phyloP scores from a whole-genome alignment of 2,797 vertebrate species.

The Microctenopoma lineatum region DNA sequence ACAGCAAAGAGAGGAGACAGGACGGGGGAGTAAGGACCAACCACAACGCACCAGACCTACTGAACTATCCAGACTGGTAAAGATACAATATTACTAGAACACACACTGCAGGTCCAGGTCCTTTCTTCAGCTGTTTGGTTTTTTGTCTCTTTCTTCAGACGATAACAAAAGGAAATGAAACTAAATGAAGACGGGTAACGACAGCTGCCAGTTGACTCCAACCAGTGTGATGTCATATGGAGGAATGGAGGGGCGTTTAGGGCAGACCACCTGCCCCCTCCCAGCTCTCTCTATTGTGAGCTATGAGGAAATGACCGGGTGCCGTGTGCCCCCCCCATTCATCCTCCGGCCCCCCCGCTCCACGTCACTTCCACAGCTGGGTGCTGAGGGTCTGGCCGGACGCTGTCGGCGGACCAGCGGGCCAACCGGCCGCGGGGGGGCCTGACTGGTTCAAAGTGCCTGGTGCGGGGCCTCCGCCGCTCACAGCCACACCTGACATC shows the following conservation, averaged over 20 bases:
- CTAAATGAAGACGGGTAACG: conserved; percentile 27
- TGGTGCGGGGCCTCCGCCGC: conserved; percentile 69
- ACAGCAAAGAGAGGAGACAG: conserved; percentile 45
- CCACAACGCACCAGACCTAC: conserved; percentile 90
- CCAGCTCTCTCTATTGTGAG: conserved; percentile 68
- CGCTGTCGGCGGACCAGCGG: conserved; percentile 68
- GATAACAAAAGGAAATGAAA: conserved; percentile 35
- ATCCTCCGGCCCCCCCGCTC: conserved; percentile 26
- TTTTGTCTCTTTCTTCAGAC: conserved; percentile 60
- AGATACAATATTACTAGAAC: conserved; percentile 74
- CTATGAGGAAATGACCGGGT: conserved; percentile 71
- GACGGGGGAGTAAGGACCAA: conserved; percentile 69
- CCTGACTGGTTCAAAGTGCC: conserved; percentile 86
- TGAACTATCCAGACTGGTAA: conserved; percentile 85
- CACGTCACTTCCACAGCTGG: conserved; percentile 95
- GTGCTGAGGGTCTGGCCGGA: conserved; percentile 98
- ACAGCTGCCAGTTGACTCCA: conserved; percentile 73
- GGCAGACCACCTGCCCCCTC: conserved; percentile 53
- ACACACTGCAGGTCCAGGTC: conserved; percentile 78
- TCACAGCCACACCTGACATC: conserved; percentile 91
- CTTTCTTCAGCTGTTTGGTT: conserved; percentile 70
- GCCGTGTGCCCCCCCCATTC: neutral
- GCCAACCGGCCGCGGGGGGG: conserved; percentile 85
- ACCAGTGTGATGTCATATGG: conserved; percentile 69
- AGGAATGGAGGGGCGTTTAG: conserved; percentile 58